Conservation (phyloP, 2,113 vertebrate genomes). For the Peromyscus leucopus region DNA sequence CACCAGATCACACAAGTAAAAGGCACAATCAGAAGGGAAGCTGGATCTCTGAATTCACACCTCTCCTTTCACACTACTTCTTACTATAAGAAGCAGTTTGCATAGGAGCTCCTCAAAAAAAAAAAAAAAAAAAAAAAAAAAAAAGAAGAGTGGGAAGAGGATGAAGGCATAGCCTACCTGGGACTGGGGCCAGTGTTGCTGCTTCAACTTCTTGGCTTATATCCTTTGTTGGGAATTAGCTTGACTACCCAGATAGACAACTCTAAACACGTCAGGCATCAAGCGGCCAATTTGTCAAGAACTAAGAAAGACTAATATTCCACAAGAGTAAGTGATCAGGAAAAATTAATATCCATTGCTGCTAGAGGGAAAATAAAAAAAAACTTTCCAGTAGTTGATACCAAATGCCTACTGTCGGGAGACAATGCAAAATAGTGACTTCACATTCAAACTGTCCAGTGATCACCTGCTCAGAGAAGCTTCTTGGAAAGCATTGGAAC, state of each 20-base stretch:
- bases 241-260: background rate
- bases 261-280: slow-evolving; percentile 32
- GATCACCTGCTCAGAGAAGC: background rate
- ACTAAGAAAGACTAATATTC: slow-evolving; percentile 70
- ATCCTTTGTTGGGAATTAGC: background rate
- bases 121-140: background rate
- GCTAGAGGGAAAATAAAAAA: background rate
- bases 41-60: background rate
- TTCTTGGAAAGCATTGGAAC: background rate
- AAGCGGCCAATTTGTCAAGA: slow-evolving; percentile 52
- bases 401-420: slow-evolving; percentile 23
- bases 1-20: background rate
- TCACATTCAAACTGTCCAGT: slow-evolving; percentile 33
- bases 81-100: background rate
- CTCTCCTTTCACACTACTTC: background rate
- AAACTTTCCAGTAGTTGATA: slow-evolving; percentile 46
- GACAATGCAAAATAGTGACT: slow-evolving; percentile 10
- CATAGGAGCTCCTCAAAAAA: background rate
- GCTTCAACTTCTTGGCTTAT: background rate
- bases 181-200: background rate
- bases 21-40: background rate
- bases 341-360: slow-evolving; percentile 72
- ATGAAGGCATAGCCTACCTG: background rate
- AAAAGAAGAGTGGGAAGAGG: background rate
- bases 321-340: slow-evolving; percentile 50